Percentiles rank a stretch among this genome's conserved stretches.
phyloP scores from a whole-genome alignment of 1,140 invertebrate genomes.

The Rhopalosiphum maidis region DNA sequence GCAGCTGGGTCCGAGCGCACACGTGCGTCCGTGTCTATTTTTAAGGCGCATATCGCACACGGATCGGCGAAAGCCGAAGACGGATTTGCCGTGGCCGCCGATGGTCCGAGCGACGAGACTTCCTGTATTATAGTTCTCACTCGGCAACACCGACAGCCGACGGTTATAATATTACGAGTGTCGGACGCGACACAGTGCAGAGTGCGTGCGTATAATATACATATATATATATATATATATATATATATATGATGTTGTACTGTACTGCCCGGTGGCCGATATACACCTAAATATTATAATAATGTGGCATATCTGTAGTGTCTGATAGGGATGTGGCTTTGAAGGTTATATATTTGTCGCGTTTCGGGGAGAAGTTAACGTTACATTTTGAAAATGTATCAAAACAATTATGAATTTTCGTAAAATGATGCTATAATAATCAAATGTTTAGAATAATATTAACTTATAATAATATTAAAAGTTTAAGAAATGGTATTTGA shows the following conservation, averaged over 20 bases:
- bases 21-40: slow-evolving; percentile 50
- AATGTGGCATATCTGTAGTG: not conserved
- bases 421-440: too few relatives aligned
- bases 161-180: not conserved
- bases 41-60: not conserved
- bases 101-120: not conserved
- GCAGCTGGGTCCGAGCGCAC: slow-evolving; percentile 31
- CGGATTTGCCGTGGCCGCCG: not conserved
- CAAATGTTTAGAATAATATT: too few relatives aligned
- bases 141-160: not conserved
- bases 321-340: not conserved
- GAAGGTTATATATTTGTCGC: not conserved
- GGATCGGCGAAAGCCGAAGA: not conserved
- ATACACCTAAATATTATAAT: not conserved
- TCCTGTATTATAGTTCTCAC: not conserved
- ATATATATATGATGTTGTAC: not conserved
- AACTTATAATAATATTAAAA: too few relatives aligned
- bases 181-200: not conserved
- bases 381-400: not conserved
- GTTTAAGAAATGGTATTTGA: too few relatives aligned
- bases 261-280: too few relatives aligned
- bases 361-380: not conserved
- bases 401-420: too few relatives aligned
- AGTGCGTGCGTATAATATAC: too few relatives aligned
- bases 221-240: too few relatives aligned